Conservation (phyloP, 1,140 invertebrate genomes). For the Mylabris phalerata region DNA sequence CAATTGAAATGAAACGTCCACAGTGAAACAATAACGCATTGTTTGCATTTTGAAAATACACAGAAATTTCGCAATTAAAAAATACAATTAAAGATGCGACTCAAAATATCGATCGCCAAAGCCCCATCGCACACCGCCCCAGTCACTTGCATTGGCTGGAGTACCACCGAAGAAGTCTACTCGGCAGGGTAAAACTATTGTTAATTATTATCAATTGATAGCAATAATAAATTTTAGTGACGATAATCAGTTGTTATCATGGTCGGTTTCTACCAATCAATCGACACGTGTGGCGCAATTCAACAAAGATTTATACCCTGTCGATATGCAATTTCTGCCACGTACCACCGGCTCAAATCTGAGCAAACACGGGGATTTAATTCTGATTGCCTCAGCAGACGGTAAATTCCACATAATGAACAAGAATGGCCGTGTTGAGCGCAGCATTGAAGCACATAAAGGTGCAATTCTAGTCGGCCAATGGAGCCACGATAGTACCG, state of each 20-base stretch:
- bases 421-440: constrained; percentile 85
- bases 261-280: constrained; percentile 77
- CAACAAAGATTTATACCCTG: constrained; percentile 77
- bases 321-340: constrained; percentile 77
- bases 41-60: constrained; percentile 2
- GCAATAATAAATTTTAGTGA: constrained; percentile 55
- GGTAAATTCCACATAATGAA: constrained; percentile 87
- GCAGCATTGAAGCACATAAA: constrained; percentile 86
- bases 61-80: background rate
- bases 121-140: constrained; percentile 66
- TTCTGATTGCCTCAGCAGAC: constrained; percentile 85
- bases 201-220: constrained; percentile 3
- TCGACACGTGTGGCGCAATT: constrained; percentile 69
- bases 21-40: background rate
- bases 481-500: constrained; percentile 92
- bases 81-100: constrained; percentile 58
- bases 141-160: constrained; percentile 86
- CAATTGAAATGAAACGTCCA: constrained; percentile 9
- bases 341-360: constrained; percentile 42
- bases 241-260: constrained; percentile 83
- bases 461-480: constrained; percentile 77
- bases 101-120: constrained; percentile 69
- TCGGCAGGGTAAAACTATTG: constrained; percentile 66
- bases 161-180: constrained; percentile 84
- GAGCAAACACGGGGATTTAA: constrained; percentile 72